These are phyloP conservation scores for Plemyria rubiginata DNA, from an alignment of 2,888 invertebrate genomes.

Conservation along the genomic window DNA sequence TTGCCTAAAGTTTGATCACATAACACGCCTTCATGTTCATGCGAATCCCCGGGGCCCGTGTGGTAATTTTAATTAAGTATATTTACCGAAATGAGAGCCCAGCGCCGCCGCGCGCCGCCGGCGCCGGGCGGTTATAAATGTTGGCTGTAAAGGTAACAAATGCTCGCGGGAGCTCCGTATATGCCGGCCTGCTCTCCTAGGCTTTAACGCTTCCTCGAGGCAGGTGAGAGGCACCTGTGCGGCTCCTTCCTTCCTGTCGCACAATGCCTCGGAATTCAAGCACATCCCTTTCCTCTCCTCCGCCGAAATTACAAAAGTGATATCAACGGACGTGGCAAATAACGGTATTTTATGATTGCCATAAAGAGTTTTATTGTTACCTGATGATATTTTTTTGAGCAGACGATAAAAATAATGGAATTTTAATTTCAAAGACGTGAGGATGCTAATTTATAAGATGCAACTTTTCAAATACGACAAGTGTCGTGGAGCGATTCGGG, in stretches of 20 bases:
- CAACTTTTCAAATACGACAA: conserved; percentile 41
- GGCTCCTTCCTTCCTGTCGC: conserved; percentile 64
- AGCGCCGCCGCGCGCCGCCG: conserved; percentile 47
- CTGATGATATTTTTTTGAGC: conserved; percentile 26
- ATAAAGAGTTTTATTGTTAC: conserved; percentile 41
- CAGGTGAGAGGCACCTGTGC: conserved; percentile 68
- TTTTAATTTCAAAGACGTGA: conserved; percentile 12
- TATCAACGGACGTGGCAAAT: conserved; percentile 45
- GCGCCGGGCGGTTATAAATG: conserved; percentile 71
- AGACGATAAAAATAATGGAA: conserved; percentile 17
- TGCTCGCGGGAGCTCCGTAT: conserved; percentile 52
- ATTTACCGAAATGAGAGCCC: conserved; percentile 69
- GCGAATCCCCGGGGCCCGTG: conserved; percentile 64
- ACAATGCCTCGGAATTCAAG: conserved; percentile 55
- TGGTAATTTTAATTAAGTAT: conserved; percentile 82
- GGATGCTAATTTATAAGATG: conserved; percentile 36
- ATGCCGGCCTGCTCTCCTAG: conserved; percentile 37
- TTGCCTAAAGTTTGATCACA: conserved; percentile 59
- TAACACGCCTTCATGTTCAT: conserved; percentile 62
- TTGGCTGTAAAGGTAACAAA: conserved; percentile 75
- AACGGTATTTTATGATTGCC: conserved; percentile 43
- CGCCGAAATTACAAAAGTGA: conserved; percentile 46
- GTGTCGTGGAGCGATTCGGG: conserved; percentile 53
- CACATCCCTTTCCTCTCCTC: conserved; percentile 46
- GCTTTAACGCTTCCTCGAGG: conserved; percentile 47